phyloP scores from a whole-genome alignment of 2,888 invertebrate species.

The Pollenia griseotomentosa region DNA sequence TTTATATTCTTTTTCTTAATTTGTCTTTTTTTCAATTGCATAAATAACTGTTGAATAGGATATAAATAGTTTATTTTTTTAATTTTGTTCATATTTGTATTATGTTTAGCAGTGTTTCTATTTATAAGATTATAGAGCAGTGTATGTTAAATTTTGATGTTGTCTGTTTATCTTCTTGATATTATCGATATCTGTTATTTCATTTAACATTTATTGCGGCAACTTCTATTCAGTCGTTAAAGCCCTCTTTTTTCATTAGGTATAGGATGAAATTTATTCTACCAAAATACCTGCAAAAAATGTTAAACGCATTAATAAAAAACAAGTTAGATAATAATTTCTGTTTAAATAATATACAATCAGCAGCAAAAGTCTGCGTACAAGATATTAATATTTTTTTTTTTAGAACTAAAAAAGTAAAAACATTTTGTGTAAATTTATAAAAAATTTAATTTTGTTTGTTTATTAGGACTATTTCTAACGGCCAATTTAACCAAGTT shows the following conservation, averaged over 20 bases:
- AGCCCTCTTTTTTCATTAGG: slow-evolving; percentile 75
- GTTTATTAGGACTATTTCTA: too few relatives aligned
- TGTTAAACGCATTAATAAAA: neutral
- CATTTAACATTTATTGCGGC: slow-evolving; percentile 53
- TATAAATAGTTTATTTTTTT: slow-evolving; percentile 71
- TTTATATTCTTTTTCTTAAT: slow-evolving; percentile 31
- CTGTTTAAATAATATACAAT: too few relatives aligned
- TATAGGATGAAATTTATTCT: slow-evolving; percentile 77
- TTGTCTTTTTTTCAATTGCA: slow-evolving; percentile 60
- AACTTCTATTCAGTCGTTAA: slow-evolving; percentile 69
- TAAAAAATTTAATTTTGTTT: too few relatives aligned
- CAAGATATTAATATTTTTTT: too few relatives aligned
- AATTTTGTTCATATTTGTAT: slow-evolving; percentile 74
- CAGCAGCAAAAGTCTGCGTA: too few relatives aligned
- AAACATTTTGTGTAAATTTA: too few relatives aligned
- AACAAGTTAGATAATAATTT: neutral
- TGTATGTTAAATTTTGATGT: slow-evolving; percentile 51
- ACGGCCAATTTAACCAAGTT: too few relatives aligned
- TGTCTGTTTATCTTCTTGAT: slow-evolving; percentile 36
- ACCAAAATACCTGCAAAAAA: slow-evolving; percentile 78
- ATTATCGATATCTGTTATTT: slow-evolving; percentile 38
- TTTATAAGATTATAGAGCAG: slow-evolving; percentile 68
- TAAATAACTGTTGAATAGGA: slow-evolving; percentile 73
- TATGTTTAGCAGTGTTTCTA: slow-evolving; percentile 77
- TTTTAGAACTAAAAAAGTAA: too few relatives aligned